These are phyloP conservation scores for Drosophila pseudoananassae DNA, from an alignment of 1,140 invertebrate genomes.

Conservation along the genomic window DNA sequence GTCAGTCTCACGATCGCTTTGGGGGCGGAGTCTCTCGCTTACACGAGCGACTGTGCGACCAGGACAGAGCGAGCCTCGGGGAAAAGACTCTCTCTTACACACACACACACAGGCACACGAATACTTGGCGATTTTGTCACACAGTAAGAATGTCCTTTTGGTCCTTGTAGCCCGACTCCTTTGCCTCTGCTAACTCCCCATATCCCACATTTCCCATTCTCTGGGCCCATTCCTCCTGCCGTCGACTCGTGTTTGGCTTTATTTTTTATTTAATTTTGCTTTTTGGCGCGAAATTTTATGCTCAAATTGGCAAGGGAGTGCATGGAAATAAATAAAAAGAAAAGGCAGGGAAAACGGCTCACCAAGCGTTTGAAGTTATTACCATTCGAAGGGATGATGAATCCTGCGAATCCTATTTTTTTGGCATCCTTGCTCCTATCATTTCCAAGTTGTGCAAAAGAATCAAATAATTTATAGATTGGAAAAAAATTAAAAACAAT, in stretches of 20 bases:
- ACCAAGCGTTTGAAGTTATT: constrained; percentile 1
- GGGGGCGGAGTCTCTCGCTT: constrained; percentile 59
- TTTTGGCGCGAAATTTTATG: constrained; percentile 67
- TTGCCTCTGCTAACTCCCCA: constrained; percentile 9
- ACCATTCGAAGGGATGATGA: background rate
- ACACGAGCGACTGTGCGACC: constrained; percentile 35
- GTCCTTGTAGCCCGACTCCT: constrained; percentile 13
- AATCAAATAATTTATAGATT: too few relatives aligned
- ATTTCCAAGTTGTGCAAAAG: too few relatives aligned
- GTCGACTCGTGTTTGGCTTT: background rate
- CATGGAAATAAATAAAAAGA: constrained; percentile 5
- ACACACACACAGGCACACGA: background rate
- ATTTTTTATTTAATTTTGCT: constrained; percentile 20
- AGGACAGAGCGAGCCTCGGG: constrained; percentile 33
- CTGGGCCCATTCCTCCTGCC: background rate
- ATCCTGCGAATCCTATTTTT: background rate
- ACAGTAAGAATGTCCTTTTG: constrained; percentile 37
- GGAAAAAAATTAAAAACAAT: too few relatives aligned
- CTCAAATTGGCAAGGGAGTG: constrained; percentile 20
- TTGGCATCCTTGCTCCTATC: background rate
- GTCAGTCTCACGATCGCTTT: constrained; percentile 66
- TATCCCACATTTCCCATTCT: background rate
- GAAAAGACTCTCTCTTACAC: background rate
- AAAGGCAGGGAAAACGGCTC: background rate
- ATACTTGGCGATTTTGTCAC: constrained; percentile 33